These are phyloP conservation scores for Brachypalpus laphriformis DNA, from an alignment of 2,888 invertebrate species.

Conservation along the genomic window DNA sequence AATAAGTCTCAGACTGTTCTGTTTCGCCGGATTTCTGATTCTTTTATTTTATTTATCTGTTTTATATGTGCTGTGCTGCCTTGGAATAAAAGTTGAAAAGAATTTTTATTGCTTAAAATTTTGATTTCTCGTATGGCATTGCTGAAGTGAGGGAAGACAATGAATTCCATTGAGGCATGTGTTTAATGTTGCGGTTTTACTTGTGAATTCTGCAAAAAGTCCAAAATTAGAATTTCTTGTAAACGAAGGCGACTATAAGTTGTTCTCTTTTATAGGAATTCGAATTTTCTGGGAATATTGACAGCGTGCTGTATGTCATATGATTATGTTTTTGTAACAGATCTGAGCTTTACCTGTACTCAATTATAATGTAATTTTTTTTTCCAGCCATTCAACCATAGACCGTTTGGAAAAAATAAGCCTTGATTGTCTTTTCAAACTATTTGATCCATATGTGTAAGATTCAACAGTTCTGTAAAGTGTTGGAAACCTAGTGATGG, in stretches of 20 bases:
- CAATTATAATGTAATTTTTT: too few relatives aligned
- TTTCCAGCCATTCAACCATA: too few relatives aligned
- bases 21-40: conserved; percentile 13
- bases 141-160: background rate
- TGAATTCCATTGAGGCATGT: conserved; percentile 13
- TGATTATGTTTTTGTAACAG: background rate
- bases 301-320: background rate
- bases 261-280: background rate
- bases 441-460: too few relatives aligned
- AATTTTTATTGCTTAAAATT: conserved; percentile 17
- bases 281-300: background rate
- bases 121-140: background rate
- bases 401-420: too few relatives aligned
- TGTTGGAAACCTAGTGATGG: too few relatives aligned
- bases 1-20: conserved; percentile 19
- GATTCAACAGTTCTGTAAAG: too few relatives aligned
- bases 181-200: conserved; percentile 12
- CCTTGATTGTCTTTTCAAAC: too few relatives aligned
- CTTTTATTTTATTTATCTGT: background rate
- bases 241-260: background rate
- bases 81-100: conserved; percentile 2
- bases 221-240: background rate
- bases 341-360: too few relatives aligned
- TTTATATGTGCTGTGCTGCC: background rate
- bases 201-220: background rate